phyloP scores from a whole-genome alignment of 2,888 invertebrate species.

The Lacanobia wlatinum region DNA sequence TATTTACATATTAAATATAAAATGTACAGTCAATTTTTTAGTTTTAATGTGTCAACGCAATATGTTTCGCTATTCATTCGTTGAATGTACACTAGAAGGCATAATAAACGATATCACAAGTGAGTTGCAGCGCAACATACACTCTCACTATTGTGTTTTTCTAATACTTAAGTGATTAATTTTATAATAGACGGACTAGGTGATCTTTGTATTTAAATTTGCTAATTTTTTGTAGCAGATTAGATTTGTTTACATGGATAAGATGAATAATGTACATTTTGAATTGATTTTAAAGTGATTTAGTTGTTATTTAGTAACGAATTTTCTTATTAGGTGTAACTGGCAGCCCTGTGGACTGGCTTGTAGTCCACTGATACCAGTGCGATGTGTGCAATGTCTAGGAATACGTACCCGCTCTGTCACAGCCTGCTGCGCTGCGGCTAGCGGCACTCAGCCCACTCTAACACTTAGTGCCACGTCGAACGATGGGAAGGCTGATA shows the following conservation, averaged over 20 bases:
- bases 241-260: slow-evolving; percentile 89
- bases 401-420: slow-evolving; percentile 71
- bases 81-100: slow-evolving; percentile 88
- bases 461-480: slow-evolving; percentile 76
- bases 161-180: slow-evolving; percentile 90
- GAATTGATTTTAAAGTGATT: slow-evolving; percentile 91
- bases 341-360: slow-evolving; percentile 85
- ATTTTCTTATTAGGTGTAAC: slow-evolving; percentile 88
- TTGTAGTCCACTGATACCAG: slow-evolving; percentile 85
- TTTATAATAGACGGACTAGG: slow-evolving; percentile 89
- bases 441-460: slow-evolving; percentile 61
- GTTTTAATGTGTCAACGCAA: slow-evolving; percentile 90
- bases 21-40: slow-evolving; percentile 90
- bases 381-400: slow-evolving; percentile 88
- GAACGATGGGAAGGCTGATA: slow-evolving; percentile 83
- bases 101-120: slow-evolving; percentile 89
- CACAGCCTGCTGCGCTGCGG: slow-evolving; percentile 35
- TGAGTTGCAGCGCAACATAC: slow-evolving; percentile 75
- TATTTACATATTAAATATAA: slow-evolving; percentile 91
- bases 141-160: slow-evolving; percentile 87
- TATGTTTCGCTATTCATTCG: slow-evolving; percentile 85
- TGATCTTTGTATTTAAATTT: slow-evolving; percentile 90
- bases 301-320: slow-evolving; percentile 90
- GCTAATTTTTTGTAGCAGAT: slow-evolving; percentile 91
- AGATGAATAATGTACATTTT: slow-evolving; percentile 90